phyloP scores from a whole-genome alignment of 2,888 invertebrate genomes.

The Eubasilissa splendida region DNA sequence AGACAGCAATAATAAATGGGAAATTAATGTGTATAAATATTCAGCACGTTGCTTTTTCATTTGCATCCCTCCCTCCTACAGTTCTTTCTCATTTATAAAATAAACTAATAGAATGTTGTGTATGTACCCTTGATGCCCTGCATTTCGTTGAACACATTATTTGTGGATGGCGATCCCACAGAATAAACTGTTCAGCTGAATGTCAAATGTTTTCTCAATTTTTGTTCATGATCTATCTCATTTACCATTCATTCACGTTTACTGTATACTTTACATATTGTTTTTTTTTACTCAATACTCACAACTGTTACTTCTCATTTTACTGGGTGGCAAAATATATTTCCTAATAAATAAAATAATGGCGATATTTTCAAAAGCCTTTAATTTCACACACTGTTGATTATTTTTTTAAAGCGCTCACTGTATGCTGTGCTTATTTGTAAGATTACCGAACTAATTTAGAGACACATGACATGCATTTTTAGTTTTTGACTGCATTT shows the following conservation, averaged over 20 bases:
- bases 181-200: neutral
- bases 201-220: slow-evolving; percentile 10
- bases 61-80: neutral
- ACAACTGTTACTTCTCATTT: slow-evolving; percentile 33
- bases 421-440: too few relatives aligned
- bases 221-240: too few relatives aligned
- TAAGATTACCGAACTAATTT: neutral
- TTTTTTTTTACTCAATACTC: neutral
- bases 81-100: neutral
- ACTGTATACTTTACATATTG: neutral
- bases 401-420: too few relatives aligned
- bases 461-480: neutral
- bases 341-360: too few relatives aligned
- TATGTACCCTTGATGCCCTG: too few relatives aligned
- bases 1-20: too few relatives aligned
- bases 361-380: too few relatives aligned
- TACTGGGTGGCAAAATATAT: slow-evolving; percentile 12
- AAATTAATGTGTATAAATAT: too few relatives aligned
- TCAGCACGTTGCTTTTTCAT: neutral
- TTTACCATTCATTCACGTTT: too few relatives aligned
- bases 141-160: too few relatives aligned
- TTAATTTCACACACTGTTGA: too few relatives aligned
- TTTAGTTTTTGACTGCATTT: neutral
- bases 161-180: too few relatives aligned
- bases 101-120: neutral